phyloP scores from a whole-genome alignment of 2,888 invertebrate genomes.

The Nymphalis urticae region DNA sequence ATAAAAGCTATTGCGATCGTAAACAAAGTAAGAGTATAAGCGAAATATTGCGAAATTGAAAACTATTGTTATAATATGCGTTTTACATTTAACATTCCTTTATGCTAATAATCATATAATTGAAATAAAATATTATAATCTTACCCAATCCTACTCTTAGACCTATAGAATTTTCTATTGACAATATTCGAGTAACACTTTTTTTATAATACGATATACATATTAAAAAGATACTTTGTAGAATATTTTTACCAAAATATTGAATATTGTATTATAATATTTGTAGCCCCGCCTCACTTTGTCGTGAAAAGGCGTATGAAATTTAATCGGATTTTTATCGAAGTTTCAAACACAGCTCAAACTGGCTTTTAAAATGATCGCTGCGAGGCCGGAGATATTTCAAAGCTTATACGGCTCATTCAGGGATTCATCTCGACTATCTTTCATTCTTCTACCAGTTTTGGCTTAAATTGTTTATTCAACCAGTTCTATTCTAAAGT shows the following conservation, averaged over 20 bases:
- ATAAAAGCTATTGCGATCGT: neutral
- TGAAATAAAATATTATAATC: no score
- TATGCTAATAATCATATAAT: no score
- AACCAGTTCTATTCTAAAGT: neutral
- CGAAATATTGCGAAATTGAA: no score
- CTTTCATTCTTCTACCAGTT: slow-evolving; percentile 71
- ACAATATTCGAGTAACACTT: no score
- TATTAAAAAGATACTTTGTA: no score
- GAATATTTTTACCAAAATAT: neutral
- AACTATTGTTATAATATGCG: no score
- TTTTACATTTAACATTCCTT: no score
- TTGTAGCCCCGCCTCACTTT: neutral
- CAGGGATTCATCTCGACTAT: slow-evolving; percentile 58
- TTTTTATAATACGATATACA: no score
- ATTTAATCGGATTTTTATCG: slow-evolving; percentile 6
- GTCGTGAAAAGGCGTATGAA: slow-evolving; percentile 5
- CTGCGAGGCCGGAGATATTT: slow-evolving; percentile 56
- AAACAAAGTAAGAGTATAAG: no score
- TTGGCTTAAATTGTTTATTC: slow-evolving; percentile 30
- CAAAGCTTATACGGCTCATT: slow-evolving; percentile 58
- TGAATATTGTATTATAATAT: neutral
- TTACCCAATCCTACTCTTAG: no score
- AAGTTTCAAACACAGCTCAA: slow-evolving; percentile 22
- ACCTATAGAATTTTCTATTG: no score
- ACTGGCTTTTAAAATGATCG: slow-evolving; percentile 28